Conservation (phyloP, 1,140 invertebrate genomes). For the Matsumurasca onukii region DNA sequence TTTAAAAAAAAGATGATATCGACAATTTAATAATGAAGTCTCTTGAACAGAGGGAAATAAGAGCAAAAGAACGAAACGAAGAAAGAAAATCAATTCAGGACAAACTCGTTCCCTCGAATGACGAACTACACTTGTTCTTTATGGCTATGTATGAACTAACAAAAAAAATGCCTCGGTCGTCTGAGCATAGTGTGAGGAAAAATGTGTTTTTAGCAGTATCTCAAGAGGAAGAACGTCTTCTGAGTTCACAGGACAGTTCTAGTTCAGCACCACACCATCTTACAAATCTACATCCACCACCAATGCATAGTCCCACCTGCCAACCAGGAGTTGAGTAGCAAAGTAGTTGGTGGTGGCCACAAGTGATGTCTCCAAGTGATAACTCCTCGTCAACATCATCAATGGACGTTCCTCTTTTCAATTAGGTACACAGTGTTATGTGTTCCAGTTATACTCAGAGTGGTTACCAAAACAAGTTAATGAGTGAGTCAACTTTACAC, state of each 20-base stretch:
- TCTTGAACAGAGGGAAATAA: not conserved
- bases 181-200: not conserved
- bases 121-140: conserved; percentile 26
- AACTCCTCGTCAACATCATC: not conserved
- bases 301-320: not conserved
- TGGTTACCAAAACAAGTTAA: not conserved
- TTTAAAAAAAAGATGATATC: not conserved
- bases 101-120: not conserved
- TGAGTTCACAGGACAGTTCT: not conserved
- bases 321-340: not conserved
- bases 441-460: not conserved
- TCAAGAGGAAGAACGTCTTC: not conserved
- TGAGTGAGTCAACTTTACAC: not conserved
- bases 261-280: not conserved
- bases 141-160: conserved; percentile 28
- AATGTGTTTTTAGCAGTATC: not conserved
- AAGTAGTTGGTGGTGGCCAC: not conserved
- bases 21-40: not conserved
- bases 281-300: not conserved
- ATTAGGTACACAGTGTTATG: not conserved
- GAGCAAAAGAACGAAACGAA: not conserved
- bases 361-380: not conserved
- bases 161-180: conserved; percentile 23
- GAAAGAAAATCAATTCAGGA: not conserved
- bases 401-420: not conserved